Percentiles rank a stretch among this genome's conserved stretches.
Evolutionary conservation across 2,797 vertebrate genomes (phyloP).

Genomic region (Melanotaenia trifasciata): DNA sequence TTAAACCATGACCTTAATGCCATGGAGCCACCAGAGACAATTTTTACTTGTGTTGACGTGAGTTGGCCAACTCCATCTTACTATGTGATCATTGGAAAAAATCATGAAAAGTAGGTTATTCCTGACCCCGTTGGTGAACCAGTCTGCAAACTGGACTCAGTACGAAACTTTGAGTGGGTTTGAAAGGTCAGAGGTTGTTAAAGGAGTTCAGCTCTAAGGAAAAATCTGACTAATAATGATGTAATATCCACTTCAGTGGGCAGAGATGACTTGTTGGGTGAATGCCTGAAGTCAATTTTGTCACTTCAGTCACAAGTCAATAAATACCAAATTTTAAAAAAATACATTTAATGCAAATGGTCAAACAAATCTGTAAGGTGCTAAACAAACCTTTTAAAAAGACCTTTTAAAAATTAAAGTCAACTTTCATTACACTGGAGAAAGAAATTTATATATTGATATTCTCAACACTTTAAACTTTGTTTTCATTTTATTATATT

Average conservation of each 20-base stretch:
- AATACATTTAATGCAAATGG: neutral
- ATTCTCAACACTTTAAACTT: no score
- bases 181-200: slow-evolving; percentile 42
- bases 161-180: slow-evolving; percentile 7
- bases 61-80: slow-evolving; percentile 45
- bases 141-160: slow-evolving; percentile 1
- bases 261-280: neutral
- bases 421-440: no score
- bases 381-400: neutral
- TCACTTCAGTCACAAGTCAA: neutral
- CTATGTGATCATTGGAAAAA: slow-evolving; percentile 70
- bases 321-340: neutral
- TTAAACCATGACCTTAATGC: slow-evolving; percentile 65
- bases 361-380: neutral
- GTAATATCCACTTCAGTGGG: neutral
- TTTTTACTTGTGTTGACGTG: slow-evolving; percentile 67
- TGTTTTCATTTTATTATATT: no score
- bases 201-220: slow-evolving; percentile 1
- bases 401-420: no score
- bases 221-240: neutral
- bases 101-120: slow-evolving; percentile 43
- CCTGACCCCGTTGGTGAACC: slow-evolving; percentile 15
- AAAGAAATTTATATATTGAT: no score
- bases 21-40: slow-evolving; percentile 62
- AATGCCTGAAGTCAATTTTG: neutral